Base-by-base conservation (phyloP, 2,113 vertebrate species). In the Seriola dumerili region DNA sequence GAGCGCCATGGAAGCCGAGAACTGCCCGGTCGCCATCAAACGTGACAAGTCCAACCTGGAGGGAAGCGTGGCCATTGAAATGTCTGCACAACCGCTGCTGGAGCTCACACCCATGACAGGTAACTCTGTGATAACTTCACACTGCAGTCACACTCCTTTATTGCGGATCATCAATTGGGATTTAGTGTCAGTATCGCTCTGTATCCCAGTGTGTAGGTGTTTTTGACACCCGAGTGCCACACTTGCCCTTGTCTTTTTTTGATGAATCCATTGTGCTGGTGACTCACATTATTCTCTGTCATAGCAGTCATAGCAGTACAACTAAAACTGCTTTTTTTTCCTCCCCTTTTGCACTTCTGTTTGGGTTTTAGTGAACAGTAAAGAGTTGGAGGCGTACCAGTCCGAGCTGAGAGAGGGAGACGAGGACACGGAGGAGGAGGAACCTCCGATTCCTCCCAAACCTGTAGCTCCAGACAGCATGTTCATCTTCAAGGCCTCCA, bases 401-500 rank as follows among this genome's bases (percentile, higher is more conserved):
- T 86, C 89, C 2, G 94, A 95, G 1, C 83, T 90, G 55, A 72
- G 5, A 2, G 85, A 89, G 8, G 54, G 8, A 4, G 89, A 94
- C 0, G 89, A 94, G 4, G 94, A 93, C 5, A 86, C 75, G 21
- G 93, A 94, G 52, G 93, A 92, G 16, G 94, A 93, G 54, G 93
- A 96, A 94, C 91, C 95, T 80, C 3, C 92, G 1, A 14, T 93
- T 92, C 89, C 95, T 0, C 95, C 96, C 76, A 97, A 97, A 94
- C 94, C 96, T 0, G 97, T 96, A 79, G 96, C 96, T 0, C 97
- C 98, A 69, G 98, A 97, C 90, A 99, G 98, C 86, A 99, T 99
- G 98, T 99, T 99, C 92, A 97, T 99, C 93, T 99, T 99, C 91
- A 99, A 97, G 94, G 96, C 97, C 70, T 97, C 96, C 79, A 99